phyloP scores from a whole-genome alignment of 2,113 vertebrate genomes.

The Cepphus grylle region DNA sequence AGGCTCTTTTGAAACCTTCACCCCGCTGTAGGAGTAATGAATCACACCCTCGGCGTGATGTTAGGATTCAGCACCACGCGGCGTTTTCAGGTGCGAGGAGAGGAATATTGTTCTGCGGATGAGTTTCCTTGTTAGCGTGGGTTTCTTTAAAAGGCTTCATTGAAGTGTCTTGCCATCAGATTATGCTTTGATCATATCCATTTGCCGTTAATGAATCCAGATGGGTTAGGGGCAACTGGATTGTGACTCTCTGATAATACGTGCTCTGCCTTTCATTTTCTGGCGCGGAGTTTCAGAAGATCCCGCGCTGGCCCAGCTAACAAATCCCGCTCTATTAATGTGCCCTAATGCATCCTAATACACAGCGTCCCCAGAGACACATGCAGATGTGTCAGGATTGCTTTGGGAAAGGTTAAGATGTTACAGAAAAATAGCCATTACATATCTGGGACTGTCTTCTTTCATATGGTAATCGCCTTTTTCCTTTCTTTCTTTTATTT shows the following conservation, averaged over 20 bases:
- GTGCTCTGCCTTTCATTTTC: conserved; percentile 17
- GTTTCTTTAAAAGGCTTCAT: neutral
- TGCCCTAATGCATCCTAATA: neutral
- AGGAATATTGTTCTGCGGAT: neutral
- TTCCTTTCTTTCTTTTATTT: neutral
- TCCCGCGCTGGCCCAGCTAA: neutral
- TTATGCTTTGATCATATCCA: conserved; percentile 34
- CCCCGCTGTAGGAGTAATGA: neutral
- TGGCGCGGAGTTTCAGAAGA: neutral
- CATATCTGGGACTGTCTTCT: neutral
- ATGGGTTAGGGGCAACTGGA: conserved; percentile 10
- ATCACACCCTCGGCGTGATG: neutral
- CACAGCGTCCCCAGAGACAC: neutral
- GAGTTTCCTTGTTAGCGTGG: neutral
- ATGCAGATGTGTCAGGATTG: conserved; percentile 13
- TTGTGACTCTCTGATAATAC: neutral
- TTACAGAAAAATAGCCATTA: neutral
- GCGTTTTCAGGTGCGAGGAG: neutral
- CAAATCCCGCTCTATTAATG: neutral
- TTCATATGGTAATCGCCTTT: conserved; percentile 36
- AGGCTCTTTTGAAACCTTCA: neutral
- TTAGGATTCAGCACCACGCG: neutral
- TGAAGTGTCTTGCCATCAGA: conserved; percentile 13
- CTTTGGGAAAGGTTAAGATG: conserved; percentile 11
- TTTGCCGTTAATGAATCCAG: conserved; percentile 18